Evolutionary conservation across 2,113 vertebrate species (phyloP), one percentile per base, ranked within the genome.

Genomic region (Atherinomorus stipes): DNA sequence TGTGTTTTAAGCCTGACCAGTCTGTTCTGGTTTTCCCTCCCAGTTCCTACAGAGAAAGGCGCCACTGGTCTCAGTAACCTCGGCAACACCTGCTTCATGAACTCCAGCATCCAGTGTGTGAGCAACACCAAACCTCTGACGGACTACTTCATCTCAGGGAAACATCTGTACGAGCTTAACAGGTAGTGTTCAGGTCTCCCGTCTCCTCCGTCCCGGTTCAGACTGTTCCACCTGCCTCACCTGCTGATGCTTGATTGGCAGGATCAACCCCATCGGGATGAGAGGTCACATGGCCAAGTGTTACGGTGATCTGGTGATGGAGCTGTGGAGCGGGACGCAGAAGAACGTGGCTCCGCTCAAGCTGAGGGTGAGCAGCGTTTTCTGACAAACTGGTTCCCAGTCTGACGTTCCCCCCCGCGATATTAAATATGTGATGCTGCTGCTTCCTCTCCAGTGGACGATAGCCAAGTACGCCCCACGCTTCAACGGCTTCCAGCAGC

Each of bases 211-310:
- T n/a, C n/a, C n/a, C n/a, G n/a, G n/a, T n/a, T n/a, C 13, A 0
- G 2, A 5, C 9, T 13, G n/a, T 1, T 57, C 0, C 3, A 59
- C 44, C 22, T 6, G 22, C 65, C n/a, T 7, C 37, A 7, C 22
- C 1, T 7, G 2, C 7, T 21, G 10, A 56, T 11, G 31, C 9
- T 67, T 45, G 15, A 0, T 61, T 91, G 86, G 49, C 83, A 99
- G 98, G 92, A 97, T 94, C 81, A 99, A 99, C 85, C 98, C 98
- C 56, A 98, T 99, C 59, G 98, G 98, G 87, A 98, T 99, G 98
- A 96, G 98, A 75, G 98, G 98, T 53, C 98, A 99, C 92, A 99
- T 99, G 98, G 98, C 98, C 79, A 99, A 99, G 85, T 99, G 98
- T 88, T 99, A 99, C 1, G 98, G 98, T 26, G 98, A 99, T 92